Conservation (phyloP, 2,797 vertebrate species). For the Sorex maritimensis region DNA sequence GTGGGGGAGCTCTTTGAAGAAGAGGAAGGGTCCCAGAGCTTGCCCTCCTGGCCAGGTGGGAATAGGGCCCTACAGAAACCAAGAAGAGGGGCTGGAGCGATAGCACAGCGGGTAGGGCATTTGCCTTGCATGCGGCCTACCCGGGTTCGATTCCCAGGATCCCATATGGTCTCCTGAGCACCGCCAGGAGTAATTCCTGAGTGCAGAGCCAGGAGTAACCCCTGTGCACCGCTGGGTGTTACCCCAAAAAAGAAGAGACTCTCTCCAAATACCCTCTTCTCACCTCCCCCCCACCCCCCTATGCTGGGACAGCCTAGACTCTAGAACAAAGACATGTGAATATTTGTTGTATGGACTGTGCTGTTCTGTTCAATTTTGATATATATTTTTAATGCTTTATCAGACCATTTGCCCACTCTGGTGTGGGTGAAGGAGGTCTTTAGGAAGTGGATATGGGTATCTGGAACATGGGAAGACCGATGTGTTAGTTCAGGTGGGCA, state of each 20-base stretch:
- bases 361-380: not conserved
- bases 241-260: not conserved
- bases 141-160: no score
- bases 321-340: not conserved
- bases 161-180: no score
- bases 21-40: not conserved
- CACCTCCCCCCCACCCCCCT: not conserved
- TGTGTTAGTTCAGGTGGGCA: not conserved
- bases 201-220: no score
- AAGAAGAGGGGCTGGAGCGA: not conserved
- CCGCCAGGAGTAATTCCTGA: no score
- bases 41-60: not conserved
- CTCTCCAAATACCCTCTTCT: not conserved
- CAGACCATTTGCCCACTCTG: not conserved
- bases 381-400: not conserved
- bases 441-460: not conserved
- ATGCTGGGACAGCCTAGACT: not conserved
- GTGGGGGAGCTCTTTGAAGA: not conserved
- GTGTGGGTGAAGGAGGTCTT: not conserved
- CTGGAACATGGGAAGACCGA: not conserved
- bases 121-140: no score
- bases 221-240: no score
- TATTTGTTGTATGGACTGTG: not conserved
- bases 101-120: no score
- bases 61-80: not conserved